Evolutionary conservation across 2,888 invertebrate genomes (phyloP), one percentile per base, ranked within the genome.

Genomic region (Patella ulyssiponensis): DNA sequence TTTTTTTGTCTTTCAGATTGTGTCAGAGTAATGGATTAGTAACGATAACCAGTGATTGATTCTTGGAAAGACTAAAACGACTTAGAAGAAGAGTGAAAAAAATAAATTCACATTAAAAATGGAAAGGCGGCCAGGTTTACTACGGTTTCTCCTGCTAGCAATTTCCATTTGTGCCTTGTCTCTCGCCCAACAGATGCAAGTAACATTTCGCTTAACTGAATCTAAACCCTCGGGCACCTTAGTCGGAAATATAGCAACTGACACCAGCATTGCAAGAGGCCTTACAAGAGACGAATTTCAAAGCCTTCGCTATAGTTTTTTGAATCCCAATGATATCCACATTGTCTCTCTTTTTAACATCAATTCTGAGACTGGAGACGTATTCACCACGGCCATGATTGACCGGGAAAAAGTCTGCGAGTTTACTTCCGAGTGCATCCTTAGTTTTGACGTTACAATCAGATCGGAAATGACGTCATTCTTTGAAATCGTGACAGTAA

Each of bases 401-500:
- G 86, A 88, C 79, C 77, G 88, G 44, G 88, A 88, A 56, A 79
- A 73, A 4, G 79, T 86, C 14, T 87, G 87, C 75, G 76, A 77
- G 73, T 81, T 78, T 54, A 77, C 79, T 20, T 77, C 76, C 17
- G 77, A 73, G 4, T 88, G 88, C 80, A 64, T 78, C 72, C 80
- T 87, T 1, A 80, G 77, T 0, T 82, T 88, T 44, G 80, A 85
- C 17, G 85, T 87, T 20, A 81, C 80, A 14, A 81, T 84, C 11
- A 77, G 77, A 3, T 81, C 81, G 11, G 69, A 79, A 15, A 78
- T 77, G 52, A 78, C 81, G 33, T 70, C 79, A 14, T 80, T 81
- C 71, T 80, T 84, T 74, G 77, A 81, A 73, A 79, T 84, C 64
- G 76, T 84, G 20, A 79, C 76, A 9, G 81, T 82, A 23, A 76